Evolutionary conservation across 2,888 invertebrate genomes (phyloP).

Genomic region (Chrysolina oricalcia): DNA sequence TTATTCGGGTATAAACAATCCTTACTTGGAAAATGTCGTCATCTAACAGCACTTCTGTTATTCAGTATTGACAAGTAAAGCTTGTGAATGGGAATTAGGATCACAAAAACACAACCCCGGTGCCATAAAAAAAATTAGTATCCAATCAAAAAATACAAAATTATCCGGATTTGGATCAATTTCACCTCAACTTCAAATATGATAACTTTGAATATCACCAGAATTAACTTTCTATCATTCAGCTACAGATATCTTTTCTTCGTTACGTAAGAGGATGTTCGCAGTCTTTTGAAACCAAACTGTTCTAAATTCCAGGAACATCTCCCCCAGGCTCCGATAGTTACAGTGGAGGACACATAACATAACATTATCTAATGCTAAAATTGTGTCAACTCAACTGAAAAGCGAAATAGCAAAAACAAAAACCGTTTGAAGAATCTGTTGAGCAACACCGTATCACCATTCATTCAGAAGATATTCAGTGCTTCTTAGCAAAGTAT

Average conservation of each 20-base stretch:
- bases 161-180: neutral
- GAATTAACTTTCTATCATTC: neutral
- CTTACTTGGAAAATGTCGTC: constrained; percentile 13
- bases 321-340: constrained; percentile 18
- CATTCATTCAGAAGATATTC: no score
- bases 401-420: neutral
- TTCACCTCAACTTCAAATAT: constrained; percentile 4
- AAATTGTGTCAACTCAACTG: constrained; percentile 6
- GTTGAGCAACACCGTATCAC: neutral
- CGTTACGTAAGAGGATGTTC: neutral
- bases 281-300: neutral
- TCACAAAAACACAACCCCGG: constrained; percentile 10
- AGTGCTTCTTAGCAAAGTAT: no score
- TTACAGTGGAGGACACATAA: constrained; percentile 1
- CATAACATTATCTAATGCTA: neutral
- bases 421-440: constrained; percentile 24
- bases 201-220: neutral
- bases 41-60: constrained; percentile 1
- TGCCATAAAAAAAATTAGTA: neutral
- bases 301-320: constrained; percentile 12
- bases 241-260: neutral
- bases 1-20: constrained; percentile 2
- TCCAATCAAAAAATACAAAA: constrained; percentile 4
- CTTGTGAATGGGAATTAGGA: constrained; percentile 9
- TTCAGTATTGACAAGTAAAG: constrained; percentile 8